Evolutionary conservation across 2,888 invertebrate species (phyloP), one percentile per base, ranked within the genome.

Genomic region (Heliconius ismenius): DNA sequence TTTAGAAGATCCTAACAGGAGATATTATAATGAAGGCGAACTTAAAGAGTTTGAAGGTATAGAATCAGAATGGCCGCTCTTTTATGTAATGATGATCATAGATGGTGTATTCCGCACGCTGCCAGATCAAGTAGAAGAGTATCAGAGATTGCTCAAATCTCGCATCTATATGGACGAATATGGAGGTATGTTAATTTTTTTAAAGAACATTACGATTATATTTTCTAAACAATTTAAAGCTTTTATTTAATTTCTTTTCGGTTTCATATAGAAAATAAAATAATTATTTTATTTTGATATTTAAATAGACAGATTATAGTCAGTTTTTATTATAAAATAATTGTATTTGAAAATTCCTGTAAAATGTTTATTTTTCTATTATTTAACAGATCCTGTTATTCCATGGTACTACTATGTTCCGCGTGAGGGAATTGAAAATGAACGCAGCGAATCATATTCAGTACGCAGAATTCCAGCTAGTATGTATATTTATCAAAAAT

Each of bases 11-110:
- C 95, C 95, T 63, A 95, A 95, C 74, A 95, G 96, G 81, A 93
- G 95, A 90, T 98, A 97, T 91, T 99, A 99, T 88, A 95, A 96
- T 82, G 96, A 97, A 84, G 98, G 98, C 24, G 99, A 99, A 93
- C 96, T 99, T 3, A 98, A 98, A 90, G 97, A 98, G 86, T 99
- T 99, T 92, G 99, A 99, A 86, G 97, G 97, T 65, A 95, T 99
- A 21, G 99, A 99, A 92, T 98, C 98, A 81, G 99, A 99, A 89
- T 99, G 99, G 99, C 99, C 99, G 0, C 90, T 99, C 73, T 99
- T 99, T 91, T 98, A 97, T 86, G 97, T 98, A 65, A 97, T 97
- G 89, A 97, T 99, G 97, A 97, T 99, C 70, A 98, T 99, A 82
- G 99, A 99, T 89, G 98, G 99, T 15, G 97, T 98, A 72, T 98